These are phyloP conservation scores for Siphamia tubifer DNA, from an alignment of 2,113 vertebrate genomes.

Conservation along the genomic window DNA sequence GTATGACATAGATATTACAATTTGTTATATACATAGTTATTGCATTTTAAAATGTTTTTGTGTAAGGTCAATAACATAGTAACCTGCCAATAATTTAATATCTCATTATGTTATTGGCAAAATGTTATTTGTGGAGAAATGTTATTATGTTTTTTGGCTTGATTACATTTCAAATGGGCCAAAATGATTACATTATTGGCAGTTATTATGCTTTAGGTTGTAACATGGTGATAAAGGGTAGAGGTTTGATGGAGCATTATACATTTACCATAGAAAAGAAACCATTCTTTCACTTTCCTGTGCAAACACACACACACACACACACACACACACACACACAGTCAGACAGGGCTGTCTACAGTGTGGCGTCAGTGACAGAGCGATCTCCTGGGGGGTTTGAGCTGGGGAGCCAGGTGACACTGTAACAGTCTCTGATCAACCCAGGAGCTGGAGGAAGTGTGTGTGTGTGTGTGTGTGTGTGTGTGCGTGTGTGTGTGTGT, in stretches of 20 bases:
- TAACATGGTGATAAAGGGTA: too few species aligned
- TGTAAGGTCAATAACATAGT: too few species aligned
- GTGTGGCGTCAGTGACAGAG: slow-evolving; percentile 61
- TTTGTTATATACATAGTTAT: too few species aligned
- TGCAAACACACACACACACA: not conserved
- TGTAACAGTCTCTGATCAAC: slow-evolving; percentile 67
- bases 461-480: not conserved
- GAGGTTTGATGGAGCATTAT: slow-evolving; percentile 1
- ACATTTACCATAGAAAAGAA: slow-evolving; percentile 7
- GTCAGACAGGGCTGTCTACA: slow-evolving; percentile 41
- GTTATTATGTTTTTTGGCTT: too few species aligned
- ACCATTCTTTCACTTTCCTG: not conserved
- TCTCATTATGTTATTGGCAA: too few species aligned
- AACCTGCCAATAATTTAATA: too few species aligned
- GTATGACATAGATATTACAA: too few species aligned
- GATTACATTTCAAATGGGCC: too few species aligned
- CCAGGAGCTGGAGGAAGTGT: slow-evolving; percentile 17
- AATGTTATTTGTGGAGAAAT: too few species aligned
- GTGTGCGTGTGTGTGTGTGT: slow-evolving; percentile 13
- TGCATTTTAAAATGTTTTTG: too few species aligned
- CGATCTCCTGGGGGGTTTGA: slow-evolving; percentile 53
- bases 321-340: not conserved
- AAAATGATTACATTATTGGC: too few species aligned
- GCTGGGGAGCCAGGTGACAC: slow-evolving; percentile 56
- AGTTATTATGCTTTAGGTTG: too few species aligned